Evolutionary conservation across 2,113 vertebrate genomes (phyloP).

Genomic region (Dissostichus mawsoni): DNA sequence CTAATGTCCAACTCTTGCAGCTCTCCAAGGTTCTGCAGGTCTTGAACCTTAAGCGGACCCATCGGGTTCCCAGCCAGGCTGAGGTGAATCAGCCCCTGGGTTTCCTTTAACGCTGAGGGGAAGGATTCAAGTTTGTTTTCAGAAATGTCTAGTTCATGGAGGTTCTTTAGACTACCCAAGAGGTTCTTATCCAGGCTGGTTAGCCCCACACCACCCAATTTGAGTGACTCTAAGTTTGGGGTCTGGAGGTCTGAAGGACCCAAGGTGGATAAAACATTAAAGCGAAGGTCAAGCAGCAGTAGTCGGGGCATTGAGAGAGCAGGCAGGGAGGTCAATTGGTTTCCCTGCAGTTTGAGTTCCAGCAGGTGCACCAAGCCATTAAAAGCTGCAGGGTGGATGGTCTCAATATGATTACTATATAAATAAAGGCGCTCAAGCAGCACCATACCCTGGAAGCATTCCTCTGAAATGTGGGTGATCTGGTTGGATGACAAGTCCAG

Average conservation of each 20-base stretch:
- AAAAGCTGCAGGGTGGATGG: conserved; percentile 90
- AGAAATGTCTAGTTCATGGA: conserved; percentile 93
- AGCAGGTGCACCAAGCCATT: conserved; percentile 88
- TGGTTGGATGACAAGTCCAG: conserved; percentile 94
- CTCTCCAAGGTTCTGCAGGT: conserved; percentile 85
- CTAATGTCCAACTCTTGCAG: conserved; percentile 95
- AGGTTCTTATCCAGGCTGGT: conserved; percentile 85
- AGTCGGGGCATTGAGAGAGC: conserved; percentile 88
- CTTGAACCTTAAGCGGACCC: conserved; percentile 84
- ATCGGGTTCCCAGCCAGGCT: conserved; percentile 91
- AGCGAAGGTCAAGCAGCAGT: conserved; percentile 93
- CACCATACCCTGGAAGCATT: conserved; percentile 90
- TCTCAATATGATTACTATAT: conserved; percentile 89
- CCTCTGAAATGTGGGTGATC: conserved; percentile 90
- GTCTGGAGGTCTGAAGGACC: conserved; percentile 83
- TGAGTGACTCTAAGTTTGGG: conserved; percentile 90
- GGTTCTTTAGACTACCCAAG: conserved; percentile 87
- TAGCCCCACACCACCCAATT: conserved; percentile 89
- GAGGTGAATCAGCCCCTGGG: conserved; percentile 87
- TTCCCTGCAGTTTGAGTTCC: conserved; percentile 95
- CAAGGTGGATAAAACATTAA: conserved; percentile 85
- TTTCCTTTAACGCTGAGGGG: conserved; percentile 82
- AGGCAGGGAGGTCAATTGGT: conserved; percentile 87
- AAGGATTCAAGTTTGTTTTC: conserved; percentile 88
- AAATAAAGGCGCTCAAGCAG: conserved; percentile 94